These are phyloP conservation scores for Julus scandinavius DNA, from an alignment of 2,888 invertebrate species.

Conservation along the genomic window DNA sequence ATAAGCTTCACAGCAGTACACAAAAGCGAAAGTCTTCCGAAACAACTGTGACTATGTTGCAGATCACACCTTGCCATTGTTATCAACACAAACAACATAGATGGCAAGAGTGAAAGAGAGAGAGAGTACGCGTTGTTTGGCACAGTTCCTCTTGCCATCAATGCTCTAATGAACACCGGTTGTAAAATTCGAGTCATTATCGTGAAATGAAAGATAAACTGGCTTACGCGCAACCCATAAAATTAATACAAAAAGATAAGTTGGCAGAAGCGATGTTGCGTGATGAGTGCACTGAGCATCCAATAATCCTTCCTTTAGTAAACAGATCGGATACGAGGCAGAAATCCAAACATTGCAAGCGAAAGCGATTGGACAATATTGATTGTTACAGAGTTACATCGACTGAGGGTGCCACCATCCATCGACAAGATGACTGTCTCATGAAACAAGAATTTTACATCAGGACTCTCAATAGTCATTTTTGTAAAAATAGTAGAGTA, in stretches of 20 bases:
- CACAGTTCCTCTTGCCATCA: conserved; percentile 6
- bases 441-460: background rate
- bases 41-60: too few species aligned
- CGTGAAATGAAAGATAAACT: conserved; percentile 8
- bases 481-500: background rate
- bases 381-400: too few species aligned
- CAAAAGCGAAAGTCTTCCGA: too few species aligned
- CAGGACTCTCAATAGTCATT: background rate
- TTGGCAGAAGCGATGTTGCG: conserved; percentile 5
- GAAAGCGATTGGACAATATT: too few species aligned
- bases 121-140: background rate
- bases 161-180: conserved; percentile 7
- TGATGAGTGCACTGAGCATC: background rate
- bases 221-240: conserved; percentile 5
- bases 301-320: background rate
- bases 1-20: too few species aligned
- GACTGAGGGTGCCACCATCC: background rate
- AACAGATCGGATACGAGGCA: background rate
- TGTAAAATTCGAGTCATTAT: conserved; percentile 10
- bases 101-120: background rate
- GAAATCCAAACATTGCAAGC: background rate
- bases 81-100: background rate
- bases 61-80: background rate
- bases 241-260: conserved; percentile 18
- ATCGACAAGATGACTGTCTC: background rate